Base-by-base conservation (phyloP, 2,797 vertebrate species). In the Huso huso region DNA sequence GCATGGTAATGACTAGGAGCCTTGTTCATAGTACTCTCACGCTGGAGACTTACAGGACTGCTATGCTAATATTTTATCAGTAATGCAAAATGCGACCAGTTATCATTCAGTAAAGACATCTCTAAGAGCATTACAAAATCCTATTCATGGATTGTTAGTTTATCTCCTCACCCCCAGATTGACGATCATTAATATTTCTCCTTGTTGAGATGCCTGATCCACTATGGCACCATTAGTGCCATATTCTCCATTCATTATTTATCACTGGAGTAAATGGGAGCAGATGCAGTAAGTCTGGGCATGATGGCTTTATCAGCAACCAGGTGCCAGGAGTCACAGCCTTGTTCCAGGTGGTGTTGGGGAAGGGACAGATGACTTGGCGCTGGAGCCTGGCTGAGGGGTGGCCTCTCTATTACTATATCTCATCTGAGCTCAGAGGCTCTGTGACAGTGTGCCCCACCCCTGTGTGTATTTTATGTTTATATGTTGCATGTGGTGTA, bases 81-180 rank as follows among this genome's bases (percentile, higher is more conserved):
- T 37, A 37, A 37, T 37, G 61, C 62, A 63, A 72, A 72, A 75
- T 18, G 10, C 66, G 68, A 71, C 61, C 53, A 64, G 78, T 70
- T 84, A 84, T 87, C 83, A 85, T 71, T 74, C 76, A 82, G 80
- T 84, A 81, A 81, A 83, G 81, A 79, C 61, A 59, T 68, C 68
- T 71, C 64, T 79, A 75, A 82, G 79, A 82, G 79, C 77, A 77
- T 85, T 82, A 83, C 13, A 37, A 57, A 6, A 1, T 18, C 66
- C 58, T 61, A 68, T 68, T 69, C 60, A 48, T 7, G 66, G 66
- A 64, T 70, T 48, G 71, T 68, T 1, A n/a, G 61, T 78, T 83
- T 88, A 89, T 89, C 86, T 79, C 79, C 59, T 51, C 72, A 72
- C 83, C 81, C 78, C 82, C 86, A 85, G 76, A 84, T 81, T 77